Conservation (phyloP, 2,888 invertebrate species). For the Limnephilus auricula region DNA sequence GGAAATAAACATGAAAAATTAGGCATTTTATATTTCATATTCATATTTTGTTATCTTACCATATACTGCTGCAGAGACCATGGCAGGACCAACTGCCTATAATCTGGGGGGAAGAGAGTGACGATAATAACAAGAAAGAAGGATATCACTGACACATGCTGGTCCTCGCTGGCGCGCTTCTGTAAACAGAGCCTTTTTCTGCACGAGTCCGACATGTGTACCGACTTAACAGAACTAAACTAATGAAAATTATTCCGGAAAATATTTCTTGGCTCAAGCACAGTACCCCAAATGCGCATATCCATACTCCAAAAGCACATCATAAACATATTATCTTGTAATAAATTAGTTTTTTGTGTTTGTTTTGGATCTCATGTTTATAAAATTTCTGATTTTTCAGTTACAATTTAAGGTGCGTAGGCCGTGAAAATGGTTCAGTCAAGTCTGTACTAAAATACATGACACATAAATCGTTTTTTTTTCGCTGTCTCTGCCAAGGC, state of each 20-base stretch:
- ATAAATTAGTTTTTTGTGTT: neutral
- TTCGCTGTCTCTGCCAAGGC: conserved; percentile 10
- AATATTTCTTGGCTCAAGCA: conserved; percentile 41
- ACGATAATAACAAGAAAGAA: conserved; percentile 40
- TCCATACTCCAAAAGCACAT: neutral
- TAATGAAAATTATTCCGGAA: conserved; percentile 6
- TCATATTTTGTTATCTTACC: neutral
- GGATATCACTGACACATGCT: conserved; percentile 31
- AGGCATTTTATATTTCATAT: too few species aligned
- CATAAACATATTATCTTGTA: conserved; percentile 24
- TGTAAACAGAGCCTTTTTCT: conserved; percentile 2
- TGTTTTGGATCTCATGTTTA: neutral
- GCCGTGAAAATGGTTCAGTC: conserved; percentile 13
- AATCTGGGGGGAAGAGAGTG: conserved; percentile 51
- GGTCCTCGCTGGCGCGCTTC: conserved; percentile 3
- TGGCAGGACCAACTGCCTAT: conserved; percentile 26
- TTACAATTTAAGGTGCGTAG: neutral
- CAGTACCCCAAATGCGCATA: neutral
- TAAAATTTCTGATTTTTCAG: neutral
- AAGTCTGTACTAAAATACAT: conserved; percentile 20
- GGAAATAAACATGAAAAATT: too few species aligned
- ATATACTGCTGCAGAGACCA: conserved; percentile 26
- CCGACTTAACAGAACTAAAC: conserved; percentile 20
- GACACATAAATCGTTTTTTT: conserved; percentile 18
- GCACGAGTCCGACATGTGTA: conserved; percentile 46